Evolutionary conservation across 2,113 vertebrate genomes (phyloP).

Genomic region (Cettia cetti): DNA sequence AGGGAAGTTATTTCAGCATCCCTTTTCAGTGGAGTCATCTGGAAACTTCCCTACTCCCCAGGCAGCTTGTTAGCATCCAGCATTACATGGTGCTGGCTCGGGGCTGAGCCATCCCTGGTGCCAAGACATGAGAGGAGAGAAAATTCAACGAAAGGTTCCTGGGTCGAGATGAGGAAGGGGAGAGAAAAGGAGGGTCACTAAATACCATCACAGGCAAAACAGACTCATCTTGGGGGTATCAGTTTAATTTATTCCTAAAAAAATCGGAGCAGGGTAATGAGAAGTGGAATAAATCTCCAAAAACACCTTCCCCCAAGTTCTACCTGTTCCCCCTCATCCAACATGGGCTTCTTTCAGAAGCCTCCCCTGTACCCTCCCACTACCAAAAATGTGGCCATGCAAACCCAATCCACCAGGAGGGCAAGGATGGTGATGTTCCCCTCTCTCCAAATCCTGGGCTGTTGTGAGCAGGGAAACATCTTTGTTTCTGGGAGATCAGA

Average conservation of each 20-base stretch:
- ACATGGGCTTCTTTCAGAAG: no score
- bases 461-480: not conserved
- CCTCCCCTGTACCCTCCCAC: no score
- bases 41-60: not conserved
- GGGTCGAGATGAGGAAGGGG: not conserved
- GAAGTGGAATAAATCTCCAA: not conserved
- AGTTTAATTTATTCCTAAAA: not conserved
- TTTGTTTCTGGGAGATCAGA: not conserved
- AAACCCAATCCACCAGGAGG: not conserved
- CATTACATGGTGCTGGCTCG: not conserved
- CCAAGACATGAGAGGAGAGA: not conserved
- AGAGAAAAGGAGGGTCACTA: not conserved
- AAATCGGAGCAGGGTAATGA: not conserved
- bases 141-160: not conserved
- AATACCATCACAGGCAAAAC: fast-evolving
- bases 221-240: not conserved
- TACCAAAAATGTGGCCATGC: not conserved
- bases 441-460: not conserved
- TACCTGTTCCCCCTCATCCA: not conserved
- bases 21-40: not conserved
- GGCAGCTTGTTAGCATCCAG: not conserved
- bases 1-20: not conserved
- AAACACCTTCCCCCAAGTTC: not conserved
- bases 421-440: not conserved
- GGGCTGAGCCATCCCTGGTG: not conserved